Evolutionary conservation across 2,797 vertebrate species (phyloP), one percentile per base, ranked within the genome.

Genomic region (Carduelis carduelis): DNA sequence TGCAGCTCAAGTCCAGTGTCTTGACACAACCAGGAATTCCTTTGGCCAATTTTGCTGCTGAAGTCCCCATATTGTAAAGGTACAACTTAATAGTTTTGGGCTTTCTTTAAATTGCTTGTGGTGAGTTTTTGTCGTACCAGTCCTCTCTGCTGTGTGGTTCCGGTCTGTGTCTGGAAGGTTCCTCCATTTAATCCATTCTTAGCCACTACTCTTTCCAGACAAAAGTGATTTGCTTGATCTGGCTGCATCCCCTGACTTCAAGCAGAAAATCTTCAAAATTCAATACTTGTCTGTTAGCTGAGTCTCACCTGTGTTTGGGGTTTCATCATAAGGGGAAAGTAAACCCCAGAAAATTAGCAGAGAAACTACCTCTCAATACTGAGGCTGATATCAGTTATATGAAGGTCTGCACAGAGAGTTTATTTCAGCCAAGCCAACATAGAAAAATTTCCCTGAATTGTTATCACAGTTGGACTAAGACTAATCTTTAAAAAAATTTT

Each of bases 1-100:
- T 43, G 28, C 8, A 85, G 18, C 0, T 0, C 28, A 59, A 50
- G 12, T 85, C 41, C 30, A 49, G 21, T n/a, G 8, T 80, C 55
- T 37, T 83, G 78, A 50, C 21, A 60, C 5, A 74, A 44, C 14
- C 14, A 35, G 71, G 35, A 93, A 69, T 66, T 68, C 9, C n/a
- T 91, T 75, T 27, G 53, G 80, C 24, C 14, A 34, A 0, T 83
- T 90, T 77, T 83, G n/a, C 57, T 86, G 46, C 34, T 60, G 44
- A 70, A 86, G 34, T 7, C 19, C 19, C 5, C 4, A 2, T 64
- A 34, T 52, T 19, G 13, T 75, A 26, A 44, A 56, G 37, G 8
- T 43, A 28, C 17, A 57, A 19, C 6, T 60, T 41, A 18, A 23
- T 32, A 83, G 56, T 56, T 86, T 56, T 26, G 34, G 24, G 30